These are phyloP conservation scores for Sebastes minor DNA, from an alignment of 2,797 vertebrate genomes.

Conservation along the genomic window DNA sequence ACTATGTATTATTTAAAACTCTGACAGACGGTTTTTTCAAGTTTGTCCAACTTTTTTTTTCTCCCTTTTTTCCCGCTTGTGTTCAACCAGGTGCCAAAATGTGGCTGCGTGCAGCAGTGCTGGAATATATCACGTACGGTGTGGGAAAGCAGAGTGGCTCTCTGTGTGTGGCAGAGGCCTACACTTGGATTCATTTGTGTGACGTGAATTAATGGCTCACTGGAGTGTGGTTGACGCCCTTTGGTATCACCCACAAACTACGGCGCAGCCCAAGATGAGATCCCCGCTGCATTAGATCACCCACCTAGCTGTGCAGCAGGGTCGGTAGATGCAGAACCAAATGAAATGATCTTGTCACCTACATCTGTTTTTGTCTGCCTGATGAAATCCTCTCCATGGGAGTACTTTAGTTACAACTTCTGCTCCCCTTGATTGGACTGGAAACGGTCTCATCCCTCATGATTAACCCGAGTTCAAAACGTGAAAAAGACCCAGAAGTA, in stretches of 20 bases:
- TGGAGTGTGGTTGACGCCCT: constrained; percentile 71
- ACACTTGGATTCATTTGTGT: constrained; percentile 68
- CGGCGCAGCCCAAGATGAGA: constrained; percentile 46
- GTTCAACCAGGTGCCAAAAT: constrained; percentile 65
- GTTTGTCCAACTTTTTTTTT: constrained; percentile 61
- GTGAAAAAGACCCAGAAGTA: constrained; percentile 25
- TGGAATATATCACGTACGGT: constrained; percentile 69
- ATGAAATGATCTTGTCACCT: constrained; percentile 51
- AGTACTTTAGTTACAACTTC: constrained; percentile 17
- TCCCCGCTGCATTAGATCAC: constrained; percentile 60
- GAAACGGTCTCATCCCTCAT: constrained; percentile 25
- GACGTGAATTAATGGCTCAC: constrained; percentile 74
- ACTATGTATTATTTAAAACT: constrained; percentile 75
- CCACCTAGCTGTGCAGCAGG: constrained; percentile 45
- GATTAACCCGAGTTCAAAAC: constrained; percentile 14
- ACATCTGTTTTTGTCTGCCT: constrained; percentile 38
- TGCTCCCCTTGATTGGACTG: constrained; percentile 34
- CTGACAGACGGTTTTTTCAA: constrained; percentile 75
- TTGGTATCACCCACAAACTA: constrained; percentile 63
- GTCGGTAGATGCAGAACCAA: constrained; percentile 15
- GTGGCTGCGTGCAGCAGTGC: constrained; percentile 50
- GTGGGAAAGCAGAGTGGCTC: constrained; percentile 62
- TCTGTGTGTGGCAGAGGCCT: constrained; percentile 74
- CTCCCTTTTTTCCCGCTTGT: constrained; percentile 30
- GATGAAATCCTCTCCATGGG: constrained; percentile 35